Evolutionary conservation across 1,140 invertebrate species (phyloP), one percentile per base, ranked within the genome.

Genomic region (Alviniconcha marisindica): DNA sequence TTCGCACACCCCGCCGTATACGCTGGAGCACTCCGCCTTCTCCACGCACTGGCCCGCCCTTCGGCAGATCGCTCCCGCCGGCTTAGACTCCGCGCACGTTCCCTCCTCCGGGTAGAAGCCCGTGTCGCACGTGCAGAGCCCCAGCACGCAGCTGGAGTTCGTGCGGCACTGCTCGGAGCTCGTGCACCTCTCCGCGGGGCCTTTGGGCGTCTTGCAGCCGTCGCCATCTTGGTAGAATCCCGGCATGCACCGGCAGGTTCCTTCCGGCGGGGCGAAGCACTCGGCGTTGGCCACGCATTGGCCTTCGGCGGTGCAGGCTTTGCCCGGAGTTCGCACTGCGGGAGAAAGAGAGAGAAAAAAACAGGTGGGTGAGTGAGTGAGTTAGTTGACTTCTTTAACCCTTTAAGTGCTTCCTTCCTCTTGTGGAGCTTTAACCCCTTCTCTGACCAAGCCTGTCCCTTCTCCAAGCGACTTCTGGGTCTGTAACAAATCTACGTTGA

Each of bases 261-360:
- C 81, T 21, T 63, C 36, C 10, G 44, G 66, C 0, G 66, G 40
- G 7, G 33, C 4, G 76, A 82, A 63, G 60, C 84, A 85, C 28
- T 63, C 76, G 15, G 84, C 81, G 84, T 82, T 69, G 10, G 33
- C 33, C 1, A 73, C 76, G 81, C 84, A 85, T 71, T 85, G 84
- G 15, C 81, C 81, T 18, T 48, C n/a, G 2, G 10, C 60, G 12
- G 74, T 51, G 63, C 84, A 85, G 1, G 81, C 14, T 12, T 77
- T 66, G 24, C 81, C 84, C 21, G 84, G 80, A 4, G 80, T 51
- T 24, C n/a, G 54, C 5, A 69, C 78, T 80, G 60, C 12, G 28
- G 10, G 15, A 36, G 36, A 42, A 14, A 42, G n/a, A 33, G 18
- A 33, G 15, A 24, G 56, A 51, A 51, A 51, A 12, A 51, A 51